Conservation (phyloP, 2,113 vertebrate species). For the Trichechus manatus region DNA sequence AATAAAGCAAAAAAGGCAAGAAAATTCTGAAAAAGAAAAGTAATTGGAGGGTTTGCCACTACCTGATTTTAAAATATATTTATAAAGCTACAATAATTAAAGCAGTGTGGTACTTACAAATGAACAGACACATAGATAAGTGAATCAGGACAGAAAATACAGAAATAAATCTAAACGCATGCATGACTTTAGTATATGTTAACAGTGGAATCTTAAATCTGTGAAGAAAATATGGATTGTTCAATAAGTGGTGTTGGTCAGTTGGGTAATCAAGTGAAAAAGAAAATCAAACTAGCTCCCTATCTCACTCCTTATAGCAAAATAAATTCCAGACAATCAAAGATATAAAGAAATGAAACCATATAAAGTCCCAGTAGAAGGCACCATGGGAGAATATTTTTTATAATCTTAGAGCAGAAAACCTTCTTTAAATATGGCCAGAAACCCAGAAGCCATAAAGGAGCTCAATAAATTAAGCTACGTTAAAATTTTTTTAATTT, state of each 20-base stretch:
- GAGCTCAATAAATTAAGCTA: neutral
- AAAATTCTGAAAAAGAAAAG: neutral
- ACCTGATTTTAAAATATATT: no score
- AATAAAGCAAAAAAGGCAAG: neutral
- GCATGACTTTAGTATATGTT: neutral
- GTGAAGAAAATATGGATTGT: neutral
- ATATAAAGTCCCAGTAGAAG: neutral
- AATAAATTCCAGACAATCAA: neutral
- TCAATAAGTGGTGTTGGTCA: neutral
- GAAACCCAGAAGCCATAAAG: neutral
- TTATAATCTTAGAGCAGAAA: slow-evolving; percentile 9
- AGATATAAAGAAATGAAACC: neutral
- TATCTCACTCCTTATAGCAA: neutral
- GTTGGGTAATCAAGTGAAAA: neutral
- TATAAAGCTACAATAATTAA: neutral
- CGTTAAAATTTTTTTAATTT: neutral
- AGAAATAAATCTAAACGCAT: neutral
- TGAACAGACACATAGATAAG: neutral
- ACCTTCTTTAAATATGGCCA: neutral
- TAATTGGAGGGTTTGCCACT: neutral
- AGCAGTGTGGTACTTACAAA: neutral
- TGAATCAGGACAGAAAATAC: neutral
- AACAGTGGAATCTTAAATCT: neutral
- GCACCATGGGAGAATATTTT: neutral
- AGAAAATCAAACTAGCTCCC: neutral